Base-by-base conservation (phyloP, 2,113 vertebrate species). In the Thamnaconus septentrionalis region DNA sequence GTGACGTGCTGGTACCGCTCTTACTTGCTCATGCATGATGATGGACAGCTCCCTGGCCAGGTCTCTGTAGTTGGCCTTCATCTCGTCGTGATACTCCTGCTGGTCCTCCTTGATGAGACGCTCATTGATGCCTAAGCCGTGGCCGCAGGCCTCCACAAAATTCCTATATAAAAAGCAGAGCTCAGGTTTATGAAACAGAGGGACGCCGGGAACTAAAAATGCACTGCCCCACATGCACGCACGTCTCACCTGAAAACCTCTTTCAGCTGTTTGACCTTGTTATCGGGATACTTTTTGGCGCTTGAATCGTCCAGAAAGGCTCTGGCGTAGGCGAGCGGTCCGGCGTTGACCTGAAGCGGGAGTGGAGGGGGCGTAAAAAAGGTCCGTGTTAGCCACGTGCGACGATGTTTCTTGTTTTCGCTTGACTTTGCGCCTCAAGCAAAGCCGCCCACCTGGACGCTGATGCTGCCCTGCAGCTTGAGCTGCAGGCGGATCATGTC, bases 401-500 rank as follows among this genome's bases (percentile, higher is more conserved):
- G 3, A 10, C 56, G 53, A 71, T 1, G 50, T 50, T 41, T 31
- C 8, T n/a, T 41, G n/a, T n/a, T 41, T 50, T 8, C 48, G 48
- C n/a, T 8, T 48, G 47, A 48, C 3, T 1, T 31, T 7, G 47
- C 8, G 7, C 3, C 9, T 8, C 42, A 51, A 59, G 49, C 45
- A 53, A 47, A 83, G 2, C 18, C 18, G 18, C 18, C 18, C 86
- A 98, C 97, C 96, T 99, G 97, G 12, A 98, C 96, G 47, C 96
- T 98, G 84, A 99, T 96, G 66, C 97, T 98, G 81, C 97, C 97
- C 83, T 99, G 97, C 7, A 98, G 93, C 63, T 98, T 98, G 79
- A 99, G 91, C 89, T 99, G 97, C 69, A 99, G 88, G 5, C 95
- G 96, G 79, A 99, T 99, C 97, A 99, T 99, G 84, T 99, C 97